Base-by-base conservation (phyloP, 1,140 invertebrate species). In the Brachystomella parvula region DNA sequence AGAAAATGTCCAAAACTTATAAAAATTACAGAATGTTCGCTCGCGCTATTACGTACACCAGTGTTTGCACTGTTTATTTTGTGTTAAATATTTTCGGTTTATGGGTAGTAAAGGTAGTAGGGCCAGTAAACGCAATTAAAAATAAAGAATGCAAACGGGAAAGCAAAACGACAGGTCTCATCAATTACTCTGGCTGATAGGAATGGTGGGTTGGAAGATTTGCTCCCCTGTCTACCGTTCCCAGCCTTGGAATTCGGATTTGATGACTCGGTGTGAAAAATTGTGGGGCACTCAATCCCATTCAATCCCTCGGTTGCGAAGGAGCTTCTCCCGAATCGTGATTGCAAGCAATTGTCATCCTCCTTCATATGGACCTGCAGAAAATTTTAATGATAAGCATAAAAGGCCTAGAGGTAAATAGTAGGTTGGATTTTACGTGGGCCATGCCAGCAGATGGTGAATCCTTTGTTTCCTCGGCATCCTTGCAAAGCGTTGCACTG, bases 61-160 rank as follows among this genome's bases (percentile, higher is more conserved):
- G 33, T 35, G 61, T 62, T 61, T 28, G 24, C 26, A 28, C n/a
- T n/a, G 33, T 44, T 15, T 17, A 29, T 32, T 61, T 21, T 61
- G 33, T 60, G 33, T 64, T 21, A 57, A 35, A 33, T 47, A 57
- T 64, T 81, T 81, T 98, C 71, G 95, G 95, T 0, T 92, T 53
- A 53, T 19, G 49, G 49, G 24, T 53, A 53, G 49, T 17, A 53
- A 90, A 67, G 39, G 63, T 81, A 81, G 68, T 80, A 82, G 0
- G 77, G 77, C 81, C 81, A 82, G 71, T 82, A 82, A 35, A 77
- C 65, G 31, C 79, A 65, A 69, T 82, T 83, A 75, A 82, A 82
- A 3, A 80, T 56, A 21, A 77, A 70, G 68, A 83, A 82, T 3
- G 77, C 71, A n/a, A 79, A 58, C 1, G 82, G 82, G 65, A 83